Conservation (phyloP, 2,888 invertebrate species). For the Megamerina dolium region DNA sequence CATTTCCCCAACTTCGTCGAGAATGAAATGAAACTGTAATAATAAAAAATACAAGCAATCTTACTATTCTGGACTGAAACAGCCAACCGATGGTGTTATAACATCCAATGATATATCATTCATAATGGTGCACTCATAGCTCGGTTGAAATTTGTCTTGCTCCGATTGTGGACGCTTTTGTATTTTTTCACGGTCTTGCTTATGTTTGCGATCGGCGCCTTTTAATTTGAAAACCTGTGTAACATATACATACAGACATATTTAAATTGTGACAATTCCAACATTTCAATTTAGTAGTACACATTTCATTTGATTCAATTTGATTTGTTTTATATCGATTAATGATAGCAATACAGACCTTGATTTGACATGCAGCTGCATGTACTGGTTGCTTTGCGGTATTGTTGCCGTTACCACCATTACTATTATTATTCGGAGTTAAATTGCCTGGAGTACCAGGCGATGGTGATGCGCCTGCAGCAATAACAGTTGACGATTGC, state of each 20-base stretch:
- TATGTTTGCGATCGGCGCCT: conserved; percentile 94
- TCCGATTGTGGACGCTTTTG: conserved; percentile 75
- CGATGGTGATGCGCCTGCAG: conserved; percentile 14
- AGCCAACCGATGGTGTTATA: conserved; percentile 34
- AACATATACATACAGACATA: too few relatives aligned
- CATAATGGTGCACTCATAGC: conserved; percentile 91
- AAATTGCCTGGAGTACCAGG: conserved; percentile 27
- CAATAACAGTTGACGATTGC: not conserved
- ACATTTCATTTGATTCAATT: not conserved
- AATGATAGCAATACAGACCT: conserved; percentile 57
- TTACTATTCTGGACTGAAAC: conserved; percentile 50
- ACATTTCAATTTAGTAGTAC: too few relatives aligned
- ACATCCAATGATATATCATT: conserved; percentile 65
- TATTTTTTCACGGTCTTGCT: conserved; percentile 93
- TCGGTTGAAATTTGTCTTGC: conserved; percentile 89
- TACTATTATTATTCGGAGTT: conserved; percentile 20
- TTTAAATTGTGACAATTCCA: not conserved
- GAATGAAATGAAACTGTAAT: not conserved
- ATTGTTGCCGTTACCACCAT: conserved; percentile 17
- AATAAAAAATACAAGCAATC: conserved; percentile 18
- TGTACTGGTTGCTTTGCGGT: conserved; percentile 62
- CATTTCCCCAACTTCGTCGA: too few relatives aligned
- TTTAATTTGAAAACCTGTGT: conserved; percentile 75
- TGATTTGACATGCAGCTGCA: conserved; percentile 93
- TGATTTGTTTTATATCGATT: not conserved